Evolutionary conservation across 2,888 invertebrate species (phyloP).

Genomic region (Nemotelus pantherinus): DNA sequence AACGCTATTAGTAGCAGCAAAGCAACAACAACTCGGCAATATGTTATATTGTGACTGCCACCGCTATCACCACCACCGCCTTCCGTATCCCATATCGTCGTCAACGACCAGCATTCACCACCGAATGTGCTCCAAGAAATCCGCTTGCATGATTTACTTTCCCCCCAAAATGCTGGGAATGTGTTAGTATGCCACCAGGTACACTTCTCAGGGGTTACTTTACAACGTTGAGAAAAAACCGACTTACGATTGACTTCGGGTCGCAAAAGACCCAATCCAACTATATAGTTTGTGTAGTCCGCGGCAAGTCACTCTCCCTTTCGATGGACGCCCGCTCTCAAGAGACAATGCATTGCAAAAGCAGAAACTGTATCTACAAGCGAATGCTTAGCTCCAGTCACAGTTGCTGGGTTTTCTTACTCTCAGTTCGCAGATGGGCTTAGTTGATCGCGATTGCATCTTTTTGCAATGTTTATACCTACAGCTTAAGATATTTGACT

Average conservation of each 20-base stretch:
- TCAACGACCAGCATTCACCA: slow-evolving; percentile 30
- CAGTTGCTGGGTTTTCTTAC: slow-evolving; percentile 3
- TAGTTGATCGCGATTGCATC: not conserved
- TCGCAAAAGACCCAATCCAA: not conserved
- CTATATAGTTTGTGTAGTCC: not conserved
- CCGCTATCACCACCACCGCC: slow-evolving; percentile 50
- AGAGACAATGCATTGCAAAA: not conserved
- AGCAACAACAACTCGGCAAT: slow-evolving; percentile 47
- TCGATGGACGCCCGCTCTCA: not conserved
- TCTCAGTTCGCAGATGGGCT: slow-evolving; percentile 8
- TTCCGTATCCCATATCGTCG: slow-evolving; percentile 16
- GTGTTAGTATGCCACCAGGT: slow-evolving; percentile 23
- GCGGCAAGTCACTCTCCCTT: slow-evolving; percentile 23
- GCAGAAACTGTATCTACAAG: not conserved
- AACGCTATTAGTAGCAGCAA: slow-evolving; percentile 55
- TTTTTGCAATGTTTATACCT: slow-evolving; percentile 25
- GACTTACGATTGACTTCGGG: not conserved
- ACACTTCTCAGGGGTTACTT: slow-evolving; percentile 19
- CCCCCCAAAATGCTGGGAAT: slow-evolving; percentile 21
- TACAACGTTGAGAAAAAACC: not conserved
- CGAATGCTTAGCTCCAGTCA: not conserved
- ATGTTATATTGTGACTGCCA: slow-evolving; percentile 45
- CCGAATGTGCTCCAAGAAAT: slow-evolving; percentile 12
- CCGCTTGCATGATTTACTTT: slow-evolving; percentile 50
- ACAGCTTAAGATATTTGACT: slow-evolving; percentile 5